Conservation (phyloP, 2,797 vertebrate species). For the Pagetopsis macropterus region DNA sequence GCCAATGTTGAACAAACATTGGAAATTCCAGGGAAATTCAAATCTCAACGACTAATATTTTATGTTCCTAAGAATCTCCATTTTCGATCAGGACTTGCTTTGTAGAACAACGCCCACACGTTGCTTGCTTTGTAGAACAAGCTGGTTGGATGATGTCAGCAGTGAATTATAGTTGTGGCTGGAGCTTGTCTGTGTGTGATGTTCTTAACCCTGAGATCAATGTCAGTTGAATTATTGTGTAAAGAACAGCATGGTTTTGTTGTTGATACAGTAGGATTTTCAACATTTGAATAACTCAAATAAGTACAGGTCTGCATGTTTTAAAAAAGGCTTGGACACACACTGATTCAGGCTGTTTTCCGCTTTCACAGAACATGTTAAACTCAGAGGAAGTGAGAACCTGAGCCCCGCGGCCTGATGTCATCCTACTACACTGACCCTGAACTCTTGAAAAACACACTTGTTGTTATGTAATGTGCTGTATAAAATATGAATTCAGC, state of each 20-base stretch:
- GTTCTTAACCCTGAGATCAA: neutral
- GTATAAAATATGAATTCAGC: constrained; percentile 25
- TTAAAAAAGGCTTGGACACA: neutral
- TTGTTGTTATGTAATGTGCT: constrained; percentile 49
- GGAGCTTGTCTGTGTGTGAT: neutral
- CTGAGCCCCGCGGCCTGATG: constrained; percentile 45
- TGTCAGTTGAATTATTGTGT: neutral
- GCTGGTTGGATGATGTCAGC: neutral
- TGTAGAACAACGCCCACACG: constrained; percentile 2
- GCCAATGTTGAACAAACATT: too few relatives aligned
- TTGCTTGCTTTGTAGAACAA: neutral
- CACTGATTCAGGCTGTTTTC: neutral
- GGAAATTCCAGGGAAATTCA: too few relatives aligned
- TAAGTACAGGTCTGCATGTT: neutral
- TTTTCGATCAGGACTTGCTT: neutral
- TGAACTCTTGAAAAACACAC: constrained; percentile 46
- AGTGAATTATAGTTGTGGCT: neutral
- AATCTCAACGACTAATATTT: neutral
- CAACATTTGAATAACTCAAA: neutral
- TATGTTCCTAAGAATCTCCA: neutral
- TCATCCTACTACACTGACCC: constrained; percentile 53
- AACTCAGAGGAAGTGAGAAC: constrained; percentile 45
- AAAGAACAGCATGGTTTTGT: neutral
- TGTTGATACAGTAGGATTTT: neutral
- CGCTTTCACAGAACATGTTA: constrained; percentile 11